These are phyloP conservation scores for Mamestra brassicae DNA, from an alignment of 2,888 invertebrate species.

Conservation along the genomic window DNA sequence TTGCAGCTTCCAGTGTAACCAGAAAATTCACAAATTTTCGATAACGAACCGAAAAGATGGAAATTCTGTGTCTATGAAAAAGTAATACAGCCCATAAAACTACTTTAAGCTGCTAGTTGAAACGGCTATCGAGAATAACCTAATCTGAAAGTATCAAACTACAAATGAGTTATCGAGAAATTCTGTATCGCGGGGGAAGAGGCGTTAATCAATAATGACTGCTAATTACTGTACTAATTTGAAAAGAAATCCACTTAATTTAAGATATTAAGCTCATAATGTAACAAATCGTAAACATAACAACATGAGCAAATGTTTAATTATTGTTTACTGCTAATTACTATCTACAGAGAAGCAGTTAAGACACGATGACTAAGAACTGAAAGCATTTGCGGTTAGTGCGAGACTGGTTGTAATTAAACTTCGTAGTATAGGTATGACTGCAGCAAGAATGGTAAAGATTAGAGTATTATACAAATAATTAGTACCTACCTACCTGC, in stretches of 20 bases:
- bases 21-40: background rate
- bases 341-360: slow-evolving; percentile 19
- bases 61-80: background rate
- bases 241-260: background rate
- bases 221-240: background rate
- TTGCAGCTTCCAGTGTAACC: background rate
- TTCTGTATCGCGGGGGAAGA: background rate
- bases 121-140: background rate
- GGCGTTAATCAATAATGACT: background rate
- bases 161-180: background rate
- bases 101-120: background rate
- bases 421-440: background rate
- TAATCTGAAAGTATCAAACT: background rate
- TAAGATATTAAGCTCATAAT: background rate
- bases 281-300: background rate
- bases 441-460: background rate
- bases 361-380: slow-evolving; percentile 2
- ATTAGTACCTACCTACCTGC: background rate
- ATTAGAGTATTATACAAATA: background rate
- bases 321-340: slow-evolving; percentile 31
- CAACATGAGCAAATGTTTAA: slow-evolving; percentile 3
- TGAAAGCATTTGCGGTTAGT: slow-evolving; percentile 16
- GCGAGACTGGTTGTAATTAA: slow-evolving; percentile 1
- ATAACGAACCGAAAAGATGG: background rate
- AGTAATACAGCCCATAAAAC: background rate